Conservation (phyloP, 2,113 vertebrate genomes). For the Oncorhynchus clarkii region DNA sequence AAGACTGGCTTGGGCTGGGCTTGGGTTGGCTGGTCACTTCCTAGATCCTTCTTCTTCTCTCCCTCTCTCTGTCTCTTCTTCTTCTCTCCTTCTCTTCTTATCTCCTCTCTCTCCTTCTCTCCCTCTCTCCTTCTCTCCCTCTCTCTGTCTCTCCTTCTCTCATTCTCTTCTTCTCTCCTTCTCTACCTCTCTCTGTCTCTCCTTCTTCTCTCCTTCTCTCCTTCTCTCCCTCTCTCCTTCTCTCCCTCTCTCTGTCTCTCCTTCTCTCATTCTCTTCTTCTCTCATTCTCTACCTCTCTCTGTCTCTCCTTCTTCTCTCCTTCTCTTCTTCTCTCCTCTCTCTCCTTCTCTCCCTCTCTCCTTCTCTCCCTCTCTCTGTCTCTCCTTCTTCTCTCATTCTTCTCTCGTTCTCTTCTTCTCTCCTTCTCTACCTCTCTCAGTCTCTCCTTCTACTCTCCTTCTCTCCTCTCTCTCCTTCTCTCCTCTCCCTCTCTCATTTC, state of each 20-base stretch:
- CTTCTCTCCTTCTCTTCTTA: background rate
- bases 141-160: background rate
- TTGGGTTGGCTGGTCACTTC: too few species aligned
- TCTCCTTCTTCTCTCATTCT: too few species aligned
- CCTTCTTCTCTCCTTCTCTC: background rate
- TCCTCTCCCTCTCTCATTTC: constrained; percentile 36
- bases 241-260: background rate
- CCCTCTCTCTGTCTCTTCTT: too few species aligned
- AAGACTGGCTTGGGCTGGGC: too few species aligned
- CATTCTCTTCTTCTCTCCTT: background rate
- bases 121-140: background rate
- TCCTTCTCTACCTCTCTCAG: too few species aligned
- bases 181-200: background rate
- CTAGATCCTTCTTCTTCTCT: too few species aligned
- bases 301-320: background rate
- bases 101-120: background rate
- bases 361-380: background rate
- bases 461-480: background rate
- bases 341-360: background rate
- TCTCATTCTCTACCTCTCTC: background rate
- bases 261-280: too few species aligned
- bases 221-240: accelerated
- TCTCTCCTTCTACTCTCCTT: too few species aligned
- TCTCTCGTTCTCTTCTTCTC: background rate
- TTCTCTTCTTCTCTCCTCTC: too few species aligned